phyloP scores from a whole-genome alignment of 2,888 invertebrate genomes.

The Tholera decimalis region DNA sequence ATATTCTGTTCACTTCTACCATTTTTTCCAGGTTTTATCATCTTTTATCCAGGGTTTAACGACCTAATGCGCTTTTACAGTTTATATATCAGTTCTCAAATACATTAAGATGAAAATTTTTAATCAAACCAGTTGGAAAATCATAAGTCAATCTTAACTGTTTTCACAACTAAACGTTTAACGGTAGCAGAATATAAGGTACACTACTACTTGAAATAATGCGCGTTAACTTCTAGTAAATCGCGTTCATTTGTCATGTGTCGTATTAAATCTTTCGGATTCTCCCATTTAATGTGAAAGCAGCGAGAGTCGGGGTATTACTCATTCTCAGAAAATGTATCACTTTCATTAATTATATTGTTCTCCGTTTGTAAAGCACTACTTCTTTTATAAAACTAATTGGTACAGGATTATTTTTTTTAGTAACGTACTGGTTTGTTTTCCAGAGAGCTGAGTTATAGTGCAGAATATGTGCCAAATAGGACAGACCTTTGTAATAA shows the following conservation, averaged over 20 bases:
- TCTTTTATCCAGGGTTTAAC: too few relatives aligned
- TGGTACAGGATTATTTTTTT: conserved; percentile 26
- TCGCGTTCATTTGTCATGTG: conserved; percentile 60
- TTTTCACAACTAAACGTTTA: conserved; percentile 20
- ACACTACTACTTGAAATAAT: conserved; percentile 38
- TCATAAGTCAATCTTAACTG: too few relatives aligned
- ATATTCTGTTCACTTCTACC: too few relatives aligned
- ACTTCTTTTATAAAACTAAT: conserved; percentile 28
- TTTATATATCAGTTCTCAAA: too few relatives aligned
- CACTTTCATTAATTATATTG: conserved; percentile 54
- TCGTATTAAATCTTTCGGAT: conserved; percentile 62
- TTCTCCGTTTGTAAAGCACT: conserved; percentile 37
- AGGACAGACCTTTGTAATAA: conserved; percentile 27
- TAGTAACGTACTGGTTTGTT: neutral
- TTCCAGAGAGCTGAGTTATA: conserved; percentile 18
- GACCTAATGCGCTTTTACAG: too few relatives aligned
- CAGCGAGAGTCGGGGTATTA: conserved; percentile 41
- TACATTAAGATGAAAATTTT: too few relatives aligned
- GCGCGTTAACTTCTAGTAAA: conserved; percentile 46
- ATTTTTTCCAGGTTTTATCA: too few relatives aligned
- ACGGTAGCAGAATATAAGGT: conserved; percentile 7
- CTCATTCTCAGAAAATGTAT: conserved; percentile 56
- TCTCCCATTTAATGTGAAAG: conserved; percentile 44
- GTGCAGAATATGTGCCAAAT: conserved; percentile 27
- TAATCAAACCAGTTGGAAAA: too few relatives aligned